A percentile compares a stretch with the other conserved stretches of the same genome.
Evolutionary conservation across 2,888 invertebrate species (phyloP).

Genomic region (Drosophila ustulata): DNA sequence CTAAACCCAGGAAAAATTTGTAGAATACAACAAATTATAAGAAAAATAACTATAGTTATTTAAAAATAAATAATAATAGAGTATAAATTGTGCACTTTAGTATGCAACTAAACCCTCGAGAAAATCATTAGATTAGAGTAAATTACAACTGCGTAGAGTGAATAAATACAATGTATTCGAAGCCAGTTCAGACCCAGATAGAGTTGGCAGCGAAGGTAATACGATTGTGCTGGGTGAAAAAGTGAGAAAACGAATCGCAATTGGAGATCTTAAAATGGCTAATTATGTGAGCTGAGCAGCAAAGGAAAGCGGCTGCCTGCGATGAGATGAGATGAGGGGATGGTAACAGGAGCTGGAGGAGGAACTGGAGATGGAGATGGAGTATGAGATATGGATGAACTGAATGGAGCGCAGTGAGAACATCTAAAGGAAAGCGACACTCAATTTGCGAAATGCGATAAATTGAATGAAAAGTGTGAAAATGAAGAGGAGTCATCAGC

Average conservation of each 20-base stretch:
- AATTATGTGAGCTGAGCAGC: conserved; percentile 35
- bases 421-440: conserved; percentile 72
- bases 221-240: conserved; percentile 22
- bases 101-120: too few relatives aligned
- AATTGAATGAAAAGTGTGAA: conserved; percentile 81
- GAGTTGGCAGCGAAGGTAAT: conserved; percentile 7
- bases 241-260: conserved; percentile 14
- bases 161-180: neutral
- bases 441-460: conserved; percentile 80
- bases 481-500: conserved; percentile 78
- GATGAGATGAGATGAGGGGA: conserved; percentile 21
- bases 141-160: too few relatives aligned
- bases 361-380: neutral
- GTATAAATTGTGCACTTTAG: too few relatives aligned
- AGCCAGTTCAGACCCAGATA: too few relatives aligned
- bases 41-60: too few relatives aligned
- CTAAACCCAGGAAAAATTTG: too few relatives aligned
- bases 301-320: neutral
- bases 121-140: too few relatives aligned
- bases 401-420: conserved; percentile 16
- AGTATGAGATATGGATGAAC: neutral
- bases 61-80: too few relatives aligned
- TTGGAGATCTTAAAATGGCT: conserved; percentile 45
- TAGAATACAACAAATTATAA: too few relatives aligned
- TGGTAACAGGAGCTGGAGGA: conserved; percentile 9